Evolutionary conservation across 2,888 invertebrate genomes (phyloP).

Genomic region (Pharmacophagus antenor): DNA sequence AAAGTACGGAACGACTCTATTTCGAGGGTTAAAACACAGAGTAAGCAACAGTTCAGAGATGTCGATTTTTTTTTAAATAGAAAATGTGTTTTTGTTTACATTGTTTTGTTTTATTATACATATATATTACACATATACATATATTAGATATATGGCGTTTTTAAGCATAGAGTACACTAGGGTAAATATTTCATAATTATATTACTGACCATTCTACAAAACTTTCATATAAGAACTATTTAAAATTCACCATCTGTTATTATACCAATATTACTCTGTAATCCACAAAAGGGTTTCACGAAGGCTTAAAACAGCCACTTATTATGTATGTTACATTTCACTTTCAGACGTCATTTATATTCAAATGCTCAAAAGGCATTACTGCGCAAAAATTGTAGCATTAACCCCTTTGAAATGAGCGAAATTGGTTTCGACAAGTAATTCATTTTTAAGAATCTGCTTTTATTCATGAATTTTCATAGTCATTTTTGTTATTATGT

Average conservation of each 20-base stretch:
- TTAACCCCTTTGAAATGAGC: conserved; percentile 74
- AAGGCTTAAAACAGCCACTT: conserved; percentile 81
- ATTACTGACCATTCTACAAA: no score
- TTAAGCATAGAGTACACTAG: no score
- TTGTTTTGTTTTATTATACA: no score
- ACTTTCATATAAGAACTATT: no score
- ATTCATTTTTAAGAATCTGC: conserved; percentile 53
- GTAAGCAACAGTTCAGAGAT: conserved; percentile 37
- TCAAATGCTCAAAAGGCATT: conserved; percentile 80
- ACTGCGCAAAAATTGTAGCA: conserved; percentile 78
- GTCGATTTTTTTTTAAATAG: no score
- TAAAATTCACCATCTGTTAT: conserved; percentile 4
- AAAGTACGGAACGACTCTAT: conserved; percentile 78
- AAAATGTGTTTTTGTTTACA: no score
- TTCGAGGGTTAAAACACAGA: conserved; percentile 67
- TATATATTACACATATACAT: no score
- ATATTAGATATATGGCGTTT: no score
- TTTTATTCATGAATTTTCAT: conserved; percentile 37
- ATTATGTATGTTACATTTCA: conserved; percentile 82
- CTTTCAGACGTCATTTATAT: conserved; percentile 81
- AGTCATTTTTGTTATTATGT: conserved; percentile 26
- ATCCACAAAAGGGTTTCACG: conserved; percentile 77
- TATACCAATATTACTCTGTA: conserved; percentile 58
- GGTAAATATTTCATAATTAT: no score
- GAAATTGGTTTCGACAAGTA: conserved; percentile 64